Evolutionary conservation across 2,113 vertebrate genomes (phyloP), one percentile per base, ranked within the genome.

Genomic region (Hiodon alosoides): DNA sequence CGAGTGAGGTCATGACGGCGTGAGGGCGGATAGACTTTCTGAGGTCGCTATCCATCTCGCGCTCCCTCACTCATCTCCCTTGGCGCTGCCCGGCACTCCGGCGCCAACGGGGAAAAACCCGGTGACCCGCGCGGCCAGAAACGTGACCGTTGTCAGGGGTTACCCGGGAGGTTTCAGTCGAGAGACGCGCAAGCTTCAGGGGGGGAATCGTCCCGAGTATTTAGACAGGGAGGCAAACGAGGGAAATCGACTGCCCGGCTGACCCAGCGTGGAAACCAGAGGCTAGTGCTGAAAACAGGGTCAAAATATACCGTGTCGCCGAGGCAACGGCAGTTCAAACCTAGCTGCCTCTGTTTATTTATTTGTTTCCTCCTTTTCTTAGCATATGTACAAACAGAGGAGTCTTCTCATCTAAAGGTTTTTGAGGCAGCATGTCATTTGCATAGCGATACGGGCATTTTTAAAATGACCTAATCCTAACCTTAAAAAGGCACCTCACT

Each of bases 141-240:
- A 10, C 5, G 3, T 61, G 70, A 72, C 50, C 61, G 55, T 72
- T 72, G 6, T 50, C 2, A 4, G 14, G 70, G 10, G 17, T 47
- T 72, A 60, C 13, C 47, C 13, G 16, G 17, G 54, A 5, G 10
- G 57, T 7, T 14, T 58, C 52, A 54, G 61, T 67, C 67, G 58
- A n/a, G 52, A 70, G 48, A 57, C 64, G 69, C 69, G 78, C 76
- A 69, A 0, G 83, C 79, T 78, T 78, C 75, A 80, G 82, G 77
- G 80, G 81, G 85, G 84, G 81, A 84, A 86, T 84, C 84, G 87
- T 86, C 87, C 76, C 75, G 83, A 79, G 85, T 82, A 90, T 90
- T 92, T 91, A 92, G 89, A 92, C 90, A 88, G 70, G 78, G 78
- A 31, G 31, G 31, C 31, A 87, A 86, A 91, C 80, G 84, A 87